These are phyloP conservation scores for Anas bernieri DNA, from an alignment of 2,797 vertebrate species.

Conservation along the genomic window DNA sequence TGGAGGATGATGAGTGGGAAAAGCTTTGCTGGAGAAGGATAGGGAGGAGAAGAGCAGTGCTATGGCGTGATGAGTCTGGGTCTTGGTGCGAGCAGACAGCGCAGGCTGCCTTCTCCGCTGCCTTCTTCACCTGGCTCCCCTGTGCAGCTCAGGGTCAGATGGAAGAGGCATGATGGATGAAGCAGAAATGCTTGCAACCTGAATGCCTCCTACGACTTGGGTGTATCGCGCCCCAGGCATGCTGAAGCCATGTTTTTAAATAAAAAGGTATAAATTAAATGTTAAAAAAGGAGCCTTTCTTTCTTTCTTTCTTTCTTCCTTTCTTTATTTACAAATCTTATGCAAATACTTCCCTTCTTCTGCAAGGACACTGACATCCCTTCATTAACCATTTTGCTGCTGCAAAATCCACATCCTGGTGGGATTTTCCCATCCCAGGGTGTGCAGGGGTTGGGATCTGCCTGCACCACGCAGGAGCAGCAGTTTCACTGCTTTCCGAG, in stretches of 20 bases:
- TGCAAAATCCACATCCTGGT: background rate
- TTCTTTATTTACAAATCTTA: background rate
- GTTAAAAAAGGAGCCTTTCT: background rate
- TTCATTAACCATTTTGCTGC: background rate
- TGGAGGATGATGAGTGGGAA: background rate
- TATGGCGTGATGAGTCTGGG: fast-evolving
- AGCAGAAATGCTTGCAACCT: background rate
- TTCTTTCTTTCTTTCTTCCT: background rate
- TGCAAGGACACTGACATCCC: background rate
- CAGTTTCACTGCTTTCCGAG: fast-evolving
- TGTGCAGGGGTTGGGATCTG: background rate
- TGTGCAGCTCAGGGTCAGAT: fast-evolving
- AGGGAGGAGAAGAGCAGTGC: background rate
- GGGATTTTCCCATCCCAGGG: background rate
- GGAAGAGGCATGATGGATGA: no score
- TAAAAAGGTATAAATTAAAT: background rate
- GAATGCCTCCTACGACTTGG: background rate
- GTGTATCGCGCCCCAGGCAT: background rate
- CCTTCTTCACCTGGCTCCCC: no score
- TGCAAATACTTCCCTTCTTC: background rate
- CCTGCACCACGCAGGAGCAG: background rate
- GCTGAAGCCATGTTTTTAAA: fast-evolving
- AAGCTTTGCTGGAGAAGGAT: background rate
- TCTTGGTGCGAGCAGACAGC: background rate
- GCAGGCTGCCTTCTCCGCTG: background rate